These are phyloP conservation scores for Eupelmus urozonus DNA, from an alignment of 2,888 invertebrate genomes.

Conservation along the genomic window DNA sequence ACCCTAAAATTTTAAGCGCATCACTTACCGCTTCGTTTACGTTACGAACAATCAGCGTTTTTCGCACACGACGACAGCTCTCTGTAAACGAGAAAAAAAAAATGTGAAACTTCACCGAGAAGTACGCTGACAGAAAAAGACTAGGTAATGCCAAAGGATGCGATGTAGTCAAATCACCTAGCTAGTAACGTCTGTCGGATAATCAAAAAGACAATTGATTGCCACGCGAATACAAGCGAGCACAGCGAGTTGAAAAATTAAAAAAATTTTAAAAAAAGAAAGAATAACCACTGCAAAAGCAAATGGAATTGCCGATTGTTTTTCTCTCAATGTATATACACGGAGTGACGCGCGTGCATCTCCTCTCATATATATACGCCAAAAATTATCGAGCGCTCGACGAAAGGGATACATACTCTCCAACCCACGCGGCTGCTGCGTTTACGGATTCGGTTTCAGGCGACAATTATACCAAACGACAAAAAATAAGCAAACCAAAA, in stretches of 20 bases:
- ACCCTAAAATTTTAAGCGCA: neutral
- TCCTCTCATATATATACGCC: no score
- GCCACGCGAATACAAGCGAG: neutral
- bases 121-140: constrained; percentile 14
- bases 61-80: neutral
- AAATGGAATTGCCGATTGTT: constrained; percentile 29
- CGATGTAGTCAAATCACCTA: neutral
- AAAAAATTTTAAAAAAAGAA: no score
- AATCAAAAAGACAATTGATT: neutral
- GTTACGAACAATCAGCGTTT: no score
- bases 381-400: neutral
- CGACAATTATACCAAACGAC: no score
- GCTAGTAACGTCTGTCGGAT: no score
- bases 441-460: no score
- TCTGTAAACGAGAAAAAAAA: neutral
- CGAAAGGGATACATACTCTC: no score
- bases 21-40: no score
- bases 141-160: constrained; percentile 25
- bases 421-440: no score
- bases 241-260: neutral
- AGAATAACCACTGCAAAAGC: no score
- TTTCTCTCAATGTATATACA: constrained; percentile 20
- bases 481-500: neutral
- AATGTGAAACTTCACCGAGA: neutral
- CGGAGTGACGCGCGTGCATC: no score